A percentile compares a stretch with the other conserved stretches of the same genome.
phyloP scores from a whole-genome alignment of 1,140 invertebrate species.

The Lepidurus apus region DNA sequence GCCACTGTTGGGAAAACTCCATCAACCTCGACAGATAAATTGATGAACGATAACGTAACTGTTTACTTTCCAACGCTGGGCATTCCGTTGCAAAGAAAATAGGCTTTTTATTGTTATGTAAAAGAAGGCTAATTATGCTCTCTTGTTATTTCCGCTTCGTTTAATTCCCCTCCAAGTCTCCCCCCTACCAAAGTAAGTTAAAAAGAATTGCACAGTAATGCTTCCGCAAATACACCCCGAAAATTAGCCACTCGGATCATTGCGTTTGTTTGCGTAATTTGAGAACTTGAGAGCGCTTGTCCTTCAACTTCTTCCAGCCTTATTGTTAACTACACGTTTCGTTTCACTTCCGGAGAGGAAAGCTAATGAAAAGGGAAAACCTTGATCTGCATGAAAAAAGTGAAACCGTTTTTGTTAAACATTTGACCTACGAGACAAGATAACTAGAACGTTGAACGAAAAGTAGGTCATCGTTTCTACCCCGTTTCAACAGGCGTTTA shows the following conservation, averaged over 20 bases:
- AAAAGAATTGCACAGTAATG: neutral
- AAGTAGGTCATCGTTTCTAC: neutral
- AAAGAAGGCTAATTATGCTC: neutral
- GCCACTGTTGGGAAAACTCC: neutral
- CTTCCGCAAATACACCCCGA: neutral
- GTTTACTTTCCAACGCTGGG: neutral
- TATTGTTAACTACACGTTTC: neutral
- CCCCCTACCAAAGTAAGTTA: neutral
- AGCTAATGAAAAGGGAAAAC: slow-evolving; percentile 20
- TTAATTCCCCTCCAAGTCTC: neutral
- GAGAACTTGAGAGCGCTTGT: neutral
- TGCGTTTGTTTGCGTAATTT: neutral
- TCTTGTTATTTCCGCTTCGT: neutral
- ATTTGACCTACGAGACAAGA: slow-evolving; percentile 2
- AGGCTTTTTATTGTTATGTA: neutral
- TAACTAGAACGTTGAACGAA: slow-evolving; percentile 1
- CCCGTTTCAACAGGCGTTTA: neutral
- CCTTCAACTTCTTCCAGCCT: neutral
- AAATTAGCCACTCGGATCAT: neutral
- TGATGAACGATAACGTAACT: neutral
- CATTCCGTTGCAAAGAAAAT: neutral
- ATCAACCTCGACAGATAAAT: neutral
- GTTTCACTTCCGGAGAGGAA: slow-evolving; percentile 26
- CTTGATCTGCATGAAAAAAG: slow-evolving; percentile 14
- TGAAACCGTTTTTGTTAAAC: neutral